Conservation (phyloP, 2,797 vertebrate species). For the Salarias fasciatus region DNA sequence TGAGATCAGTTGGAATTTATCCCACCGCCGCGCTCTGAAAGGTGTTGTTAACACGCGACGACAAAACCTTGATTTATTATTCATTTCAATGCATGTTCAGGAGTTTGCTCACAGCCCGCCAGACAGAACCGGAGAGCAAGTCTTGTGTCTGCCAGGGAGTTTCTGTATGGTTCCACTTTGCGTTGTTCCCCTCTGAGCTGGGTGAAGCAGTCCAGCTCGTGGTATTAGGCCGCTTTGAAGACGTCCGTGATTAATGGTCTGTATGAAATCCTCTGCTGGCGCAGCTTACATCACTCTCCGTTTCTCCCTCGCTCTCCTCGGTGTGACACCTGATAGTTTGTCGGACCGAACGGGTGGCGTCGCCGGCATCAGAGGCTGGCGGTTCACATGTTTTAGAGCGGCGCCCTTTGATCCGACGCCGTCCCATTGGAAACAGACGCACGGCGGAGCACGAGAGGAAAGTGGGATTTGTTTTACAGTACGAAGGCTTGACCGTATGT, state of each 20-base stretch:
- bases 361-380: conserved; percentile 28
- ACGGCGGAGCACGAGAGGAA: conserved; percentile 38
- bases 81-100: neutral
- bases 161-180: conserved; percentile 35
- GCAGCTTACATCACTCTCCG: conserved; percentile 36
- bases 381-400: conserved; percentile 46
- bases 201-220: conserved; percentile 28
- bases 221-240: conserved; percentile 43
- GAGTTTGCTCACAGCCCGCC: neutral
- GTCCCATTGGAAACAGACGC: conserved; percentile 63
- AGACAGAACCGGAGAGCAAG: neutral
- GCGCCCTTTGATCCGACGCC: conserved; percentile 48
- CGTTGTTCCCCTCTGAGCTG: conserved; percentile 17
- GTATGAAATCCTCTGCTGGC: conserved; percentile 30
- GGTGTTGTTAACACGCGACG: no score
- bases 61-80: no score
- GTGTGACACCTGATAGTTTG: conserved; percentile 49
- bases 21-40: no score
- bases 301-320: conserved; percentile 27
- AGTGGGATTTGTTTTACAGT: conserved; percentile 39
- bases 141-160: neutral
- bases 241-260: conserved; percentile 57
- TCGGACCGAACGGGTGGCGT: conserved; percentile 31
- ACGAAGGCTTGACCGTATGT: conserved; percentile 37
- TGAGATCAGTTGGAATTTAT: no score